Percentiles rank a stretch among this genome's conserved stretches.
phyloP scores from a whole-genome alignment of 1,140 invertebrate species.

The Colletes latitarsis region DNA sequence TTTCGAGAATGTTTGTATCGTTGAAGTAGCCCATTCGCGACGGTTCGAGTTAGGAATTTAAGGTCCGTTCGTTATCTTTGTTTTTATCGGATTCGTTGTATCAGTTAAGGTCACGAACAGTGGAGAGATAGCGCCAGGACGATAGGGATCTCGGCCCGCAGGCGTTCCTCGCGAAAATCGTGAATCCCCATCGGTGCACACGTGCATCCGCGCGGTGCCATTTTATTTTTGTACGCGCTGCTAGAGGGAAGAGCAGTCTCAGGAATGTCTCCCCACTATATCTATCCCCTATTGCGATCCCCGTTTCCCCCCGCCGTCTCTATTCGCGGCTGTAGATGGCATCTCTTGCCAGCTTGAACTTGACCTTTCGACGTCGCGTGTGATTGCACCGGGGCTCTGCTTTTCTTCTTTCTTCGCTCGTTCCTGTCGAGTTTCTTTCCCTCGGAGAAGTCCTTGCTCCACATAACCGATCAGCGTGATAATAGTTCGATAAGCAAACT shows the following conservation, averaged over 20 bases:
- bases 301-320: conserved; percentile 39
- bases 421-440: neutral
- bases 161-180: conserved; percentile 54
- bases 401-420: conserved; percentile 45
- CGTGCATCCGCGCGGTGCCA: conserved; percentile 66
- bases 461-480: too few species aligned
- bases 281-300: conserved; percentile 42
- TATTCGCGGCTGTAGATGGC: conserved; percentile 54
- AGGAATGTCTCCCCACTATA: conserved; percentile 26
- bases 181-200: conserved; percentile 46
- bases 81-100: conserved; percentile 29
- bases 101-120: neutral
- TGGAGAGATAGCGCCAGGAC: too few species aligned
- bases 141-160: neutral
- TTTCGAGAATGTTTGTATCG: too few species aligned
- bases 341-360: conserved; percentile 62
- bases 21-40: too few species aligned
- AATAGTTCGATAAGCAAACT: too few species aligned
- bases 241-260: conserved; percentile 10
- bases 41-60: too few species aligned
- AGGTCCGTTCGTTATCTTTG: conserved; percentile 14
- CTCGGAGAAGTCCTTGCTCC: neutral
- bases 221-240: conserved; percentile 61
- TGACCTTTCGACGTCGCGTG: conserved; percentile 64
- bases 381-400: conserved; percentile 47